Base-by-base conservation (phyloP, 2,888 invertebrate genomes). In the Cantharis nigra region DNA sequence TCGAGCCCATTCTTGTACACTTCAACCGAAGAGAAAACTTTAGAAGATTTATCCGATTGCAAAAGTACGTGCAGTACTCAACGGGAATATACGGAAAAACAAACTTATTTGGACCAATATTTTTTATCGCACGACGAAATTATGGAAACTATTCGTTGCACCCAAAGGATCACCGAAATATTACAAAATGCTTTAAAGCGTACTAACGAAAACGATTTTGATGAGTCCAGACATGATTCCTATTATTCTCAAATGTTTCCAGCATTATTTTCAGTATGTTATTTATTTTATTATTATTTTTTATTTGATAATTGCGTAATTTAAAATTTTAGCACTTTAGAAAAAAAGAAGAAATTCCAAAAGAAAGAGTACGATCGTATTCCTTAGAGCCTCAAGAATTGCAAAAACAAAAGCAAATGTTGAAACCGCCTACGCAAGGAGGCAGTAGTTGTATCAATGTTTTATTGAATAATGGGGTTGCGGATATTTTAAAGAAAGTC, bases 371-470 rank as follows among this genome's bases (percentile, higher is more conserved):
- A 0, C 85, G 83, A 69, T 87, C 87, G 4, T 87, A 86, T 80
- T 84, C 83, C 3, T 80, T 84, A 26, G 85, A 85, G 23, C 79
- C 85, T 7, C 85, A 85, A 75, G 86, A 87, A 23, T 78, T 86
- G 23, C 85, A 85, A 74, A 84, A 83, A 76, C 87, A 85, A 76
- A 87, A 86, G 79, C 84, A 85, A 69, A 73, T 84, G 63, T 70
- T 85, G 14, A 84, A 85, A 74, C 82, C 83, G 1, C 80, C 82
- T 11, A 80, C 83, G 5, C 78, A 83, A 26, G 82, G 85, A 13
- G 86, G 87, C 75, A 87, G 85, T 62, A 88, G 88, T 80, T 89
- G 88, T 79, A 88, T 89, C 71, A 88, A 89, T 77, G 88, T 87
- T 3, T 79, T 88, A 30, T 81, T 89, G 73, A 87, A 86, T 71